These are phyloP conservation scores for Oreocharis arfaki DNA, from an alignment of 2,113 vertebrate genomes.

Conservation along the genomic window DNA sequence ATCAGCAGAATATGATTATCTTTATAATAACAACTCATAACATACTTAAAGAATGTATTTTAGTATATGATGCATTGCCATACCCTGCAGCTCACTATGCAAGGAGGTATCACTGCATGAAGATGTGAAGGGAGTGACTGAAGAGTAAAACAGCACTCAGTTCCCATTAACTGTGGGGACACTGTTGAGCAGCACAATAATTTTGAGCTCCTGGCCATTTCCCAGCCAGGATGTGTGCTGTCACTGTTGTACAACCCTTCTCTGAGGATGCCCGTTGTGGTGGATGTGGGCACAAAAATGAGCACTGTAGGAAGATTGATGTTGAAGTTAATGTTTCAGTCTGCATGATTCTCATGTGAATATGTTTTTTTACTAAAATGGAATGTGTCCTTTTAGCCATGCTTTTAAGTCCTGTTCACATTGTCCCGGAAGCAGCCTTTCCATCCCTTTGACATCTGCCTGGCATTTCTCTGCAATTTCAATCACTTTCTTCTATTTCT, in stretches of 20 bases:
- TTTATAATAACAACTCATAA: neutral
- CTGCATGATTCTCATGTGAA: neutral
- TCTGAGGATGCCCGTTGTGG: fast-evolving
- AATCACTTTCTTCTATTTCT: neutral
- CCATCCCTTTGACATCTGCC: neutral
- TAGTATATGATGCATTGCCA: neutral
- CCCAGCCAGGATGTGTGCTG: neutral
- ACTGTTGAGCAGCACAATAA: neutral
- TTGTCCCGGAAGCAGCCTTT: neutral
- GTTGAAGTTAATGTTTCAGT: neutral
- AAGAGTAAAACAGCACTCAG: neutral
- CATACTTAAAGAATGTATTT: neutral
- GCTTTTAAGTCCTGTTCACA: neutral
- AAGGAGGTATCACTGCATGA: neutral
- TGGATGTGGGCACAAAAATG: neutral
- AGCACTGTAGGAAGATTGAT: neutral
- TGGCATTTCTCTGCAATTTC: neutral
- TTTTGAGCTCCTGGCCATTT: neutral
- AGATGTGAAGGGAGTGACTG: neutral
- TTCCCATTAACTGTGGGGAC: neutral
- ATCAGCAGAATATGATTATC: neutral
- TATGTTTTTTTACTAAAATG: neutral
- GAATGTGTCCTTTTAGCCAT: neutral
- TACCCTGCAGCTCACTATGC: fast-evolving
- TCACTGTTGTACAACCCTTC: neutral